Conservation (phyloP, 2,797 vertebrate species). For the Aldrovandia affinis region DNA sequence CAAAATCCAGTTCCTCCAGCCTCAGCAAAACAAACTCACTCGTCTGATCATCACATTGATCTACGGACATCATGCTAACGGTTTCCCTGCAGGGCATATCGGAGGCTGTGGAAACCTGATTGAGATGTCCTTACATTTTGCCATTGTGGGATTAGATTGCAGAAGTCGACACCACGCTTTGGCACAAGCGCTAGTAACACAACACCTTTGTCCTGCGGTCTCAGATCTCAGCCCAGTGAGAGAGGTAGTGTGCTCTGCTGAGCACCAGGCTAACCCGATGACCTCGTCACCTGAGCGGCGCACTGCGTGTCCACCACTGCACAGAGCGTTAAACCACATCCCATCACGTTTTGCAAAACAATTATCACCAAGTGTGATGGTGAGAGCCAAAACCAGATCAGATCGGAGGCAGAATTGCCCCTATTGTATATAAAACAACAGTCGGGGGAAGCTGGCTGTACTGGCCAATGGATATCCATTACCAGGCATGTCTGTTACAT, state of each 20-base stretch:
- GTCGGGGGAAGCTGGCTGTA: slow-evolving; percentile 54
- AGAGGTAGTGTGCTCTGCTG: neutral
- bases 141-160: slow-evolving; percentile 62
- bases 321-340: neutral
- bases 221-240: neutral
- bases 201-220: neutral
- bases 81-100: neutral
- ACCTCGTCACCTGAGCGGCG: slow-evolving; percentile 51
- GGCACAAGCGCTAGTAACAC: neutral
- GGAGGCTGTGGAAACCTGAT: neutral
- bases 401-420: slow-evolving; percentile 49
- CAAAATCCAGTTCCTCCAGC: neutral
- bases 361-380: slow-evolving; percentile 34
- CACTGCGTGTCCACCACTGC: slow-evolving; percentile 52
- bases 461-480: slow-evolving; percentile 43
- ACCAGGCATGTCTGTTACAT: slow-evolving; percentile 20
- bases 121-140: slow-evolving; percentile 34
- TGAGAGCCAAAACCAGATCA: neutral
- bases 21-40: neutral
- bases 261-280: slow-evolving; percentile 47
- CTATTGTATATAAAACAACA: slow-evolving; percentile 56
- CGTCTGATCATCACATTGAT: slow-evolving; percentile 12
- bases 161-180: slow-evolving; percentile 58
- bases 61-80: slow-evolving; percentile 23
- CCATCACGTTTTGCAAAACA: slow-evolving; percentile 2